Evolutionary conservation across 2,113 vertebrate genomes (phyloP), one percentile per base, ranked within the genome.

Genomic region (Oenanthe oenanthe): DNA sequence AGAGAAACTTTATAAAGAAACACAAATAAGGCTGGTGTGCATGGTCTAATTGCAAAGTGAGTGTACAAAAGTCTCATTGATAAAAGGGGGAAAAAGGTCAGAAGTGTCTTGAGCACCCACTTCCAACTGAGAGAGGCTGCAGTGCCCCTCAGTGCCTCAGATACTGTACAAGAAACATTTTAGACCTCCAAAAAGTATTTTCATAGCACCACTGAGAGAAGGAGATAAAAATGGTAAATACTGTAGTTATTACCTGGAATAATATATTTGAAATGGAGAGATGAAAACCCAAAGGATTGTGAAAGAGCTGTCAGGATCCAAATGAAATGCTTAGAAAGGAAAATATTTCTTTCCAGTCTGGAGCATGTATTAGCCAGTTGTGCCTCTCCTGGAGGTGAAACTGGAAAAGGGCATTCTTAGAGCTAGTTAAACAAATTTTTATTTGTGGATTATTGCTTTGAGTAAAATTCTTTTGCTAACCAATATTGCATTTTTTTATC

Each of bases 221-320:
- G 20, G 25, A 85, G 93, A 88, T 81, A 87, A 91, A 96, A 91
- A 88, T 65, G 45, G 71, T 43, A 85, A 94, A 78, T 66, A 54
- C 66, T 24, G 47, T 47, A 50, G 53, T 57, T 94, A 40, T 92
- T 89, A 72, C 57, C 57, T 68, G 57, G 50, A 89, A 91, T 89
- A 79, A 87, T 47, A n/a, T 43, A n/a, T 72, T 85, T 88, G 58
- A 95, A 88, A 36, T 22, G 47, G 42, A 76, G 63, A 70, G 68
- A 74, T 60, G 71, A 74, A 92, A 94, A 48, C 38, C 28, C 58
- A 56, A 66, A 94, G 29, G 50, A 47, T 79, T 42, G 50, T 62
- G 51, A 79, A 82, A 50, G 24, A 89, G 36, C 36, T 73, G 54
- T 32, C 85, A 85, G 71, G 32, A 91, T 85, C 71, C 31, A 91